A percentile compares a stretch with the other conserved stretches of the same genome.
phyloP scores from a whole-genome alignment of 2,888 invertebrate species.

The Aspidiotus rigidus region DNA sequence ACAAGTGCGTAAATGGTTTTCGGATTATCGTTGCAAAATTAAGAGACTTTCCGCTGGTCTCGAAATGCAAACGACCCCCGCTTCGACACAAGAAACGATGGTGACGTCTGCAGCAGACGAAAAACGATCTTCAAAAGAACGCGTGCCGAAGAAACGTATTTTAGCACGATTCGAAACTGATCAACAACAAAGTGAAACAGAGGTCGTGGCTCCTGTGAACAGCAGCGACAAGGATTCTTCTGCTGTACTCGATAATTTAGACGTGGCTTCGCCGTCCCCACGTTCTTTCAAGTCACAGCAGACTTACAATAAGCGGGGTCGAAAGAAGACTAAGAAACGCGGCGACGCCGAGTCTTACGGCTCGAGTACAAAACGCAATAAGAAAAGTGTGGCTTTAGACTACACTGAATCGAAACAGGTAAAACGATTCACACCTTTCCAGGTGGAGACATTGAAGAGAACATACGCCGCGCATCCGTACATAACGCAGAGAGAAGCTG shows the following conservation, averaged over 20 bases:
- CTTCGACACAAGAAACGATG: not conserved
- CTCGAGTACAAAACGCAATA: not conserved
- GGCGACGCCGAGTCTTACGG: not conserved
- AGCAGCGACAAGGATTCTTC: not conserved
- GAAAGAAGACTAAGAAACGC: conserved; percentile 2
- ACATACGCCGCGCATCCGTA: conserved; percentile 22
- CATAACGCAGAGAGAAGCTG: conserved; percentile 27
- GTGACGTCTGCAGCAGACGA: not conserved
- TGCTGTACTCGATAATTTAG: not conserved
- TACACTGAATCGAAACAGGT: not conserved
- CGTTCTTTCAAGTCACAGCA: not conserved
- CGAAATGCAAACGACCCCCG: not conserved
- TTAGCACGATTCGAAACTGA: conserved; percentile 19
- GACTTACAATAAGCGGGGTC: not conserved
- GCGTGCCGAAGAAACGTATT: not conserved
- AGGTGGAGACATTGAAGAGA: conserved; percentile 29
- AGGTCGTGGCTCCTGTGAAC: no score
- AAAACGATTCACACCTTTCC: conserved; percentile 19
- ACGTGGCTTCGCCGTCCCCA: not conserved
- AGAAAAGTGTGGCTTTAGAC: conserved; percentile 16
- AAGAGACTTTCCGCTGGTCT: conserved; percentile 13
- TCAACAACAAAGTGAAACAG: not conserved
- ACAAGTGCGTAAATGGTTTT: conserved; percentile 26
- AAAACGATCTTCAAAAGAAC: not conserved
- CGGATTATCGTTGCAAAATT: conserved; percentile 26